Percentiles rank a stretch among this genome's conserved stretches.
phyloP scores from a whole-genome alignment of 2,797 vertebrate species.

The Myiothlypis chrysogaster region DNA sequence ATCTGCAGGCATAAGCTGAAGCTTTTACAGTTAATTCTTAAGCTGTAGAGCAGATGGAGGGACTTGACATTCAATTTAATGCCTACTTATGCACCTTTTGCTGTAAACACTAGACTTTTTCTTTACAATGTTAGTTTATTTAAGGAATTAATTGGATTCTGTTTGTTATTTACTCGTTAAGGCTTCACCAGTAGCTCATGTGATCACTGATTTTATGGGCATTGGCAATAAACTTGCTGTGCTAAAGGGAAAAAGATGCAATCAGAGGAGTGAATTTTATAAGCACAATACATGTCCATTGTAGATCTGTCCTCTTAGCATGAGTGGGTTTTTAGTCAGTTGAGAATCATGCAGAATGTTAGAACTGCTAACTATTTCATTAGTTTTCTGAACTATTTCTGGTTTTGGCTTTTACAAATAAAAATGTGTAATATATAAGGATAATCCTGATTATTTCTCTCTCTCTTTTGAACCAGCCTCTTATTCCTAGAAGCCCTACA shows the following conservation, averaged over 20 bases:
- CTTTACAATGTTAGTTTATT: slow-evolving; percentile 12
- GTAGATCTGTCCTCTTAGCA: background rate
- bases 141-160: slow-evolving; percentile 11
- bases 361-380: background rate
- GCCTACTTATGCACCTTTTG: slow-evolving; percentile 11
- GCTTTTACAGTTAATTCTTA: slow-evolving; percentile 19
- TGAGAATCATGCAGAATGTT: slow-evolving; percentile 4
- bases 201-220: background rate
- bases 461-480: slow-evolving; percentile 84
- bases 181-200: background rate
- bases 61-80: slow-evolving; percentile 28
- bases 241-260: background rate
- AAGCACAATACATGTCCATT: background rate
- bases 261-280: background rate
- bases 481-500: slow-evolving; percentile 95
- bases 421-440: background rate
- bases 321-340: slow-evolving; percentile 21
- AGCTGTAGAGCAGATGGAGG: slow-evolving; percentile 22
- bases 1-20: slow-evolving; percentile 16
- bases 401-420: background rate
- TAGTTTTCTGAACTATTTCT: background rate
- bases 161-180: background rate
- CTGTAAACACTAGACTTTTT: slow-evolving; percentile 12
- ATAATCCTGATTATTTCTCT: slow-evolving; percentile 59
- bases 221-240: background rate